phyloP scores from a whole-genome alignment of 2,888 invertebrate genomes.

The Diarsia dahlii region DNA sequence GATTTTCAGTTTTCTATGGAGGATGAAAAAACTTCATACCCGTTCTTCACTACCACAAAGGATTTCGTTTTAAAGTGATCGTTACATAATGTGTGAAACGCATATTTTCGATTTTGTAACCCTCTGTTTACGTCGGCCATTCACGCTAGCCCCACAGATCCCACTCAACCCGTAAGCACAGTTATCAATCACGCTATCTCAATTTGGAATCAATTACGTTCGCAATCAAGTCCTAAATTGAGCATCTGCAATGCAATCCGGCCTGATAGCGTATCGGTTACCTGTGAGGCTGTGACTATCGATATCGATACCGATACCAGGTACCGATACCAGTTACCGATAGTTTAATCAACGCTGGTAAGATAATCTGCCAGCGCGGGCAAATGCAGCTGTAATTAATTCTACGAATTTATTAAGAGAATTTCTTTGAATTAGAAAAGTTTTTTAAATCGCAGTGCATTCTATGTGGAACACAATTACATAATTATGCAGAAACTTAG shows the following conservation, averaged over 20 bases:
- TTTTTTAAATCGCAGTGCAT: neutral
- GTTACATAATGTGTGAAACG: too few relatives aligned
- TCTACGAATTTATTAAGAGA: constrained; percentile 9
- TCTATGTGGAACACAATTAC: neutral
- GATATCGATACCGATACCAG: constrained; percentile 3
- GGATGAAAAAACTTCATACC: too few relatives aligned
- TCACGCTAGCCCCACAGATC: neutral
- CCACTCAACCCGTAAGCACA: constrained; percentile 16
- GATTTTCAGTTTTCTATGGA: too few relatives aligned
- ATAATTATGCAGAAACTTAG: neutral
- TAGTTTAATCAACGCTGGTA: constrained; percentile 42
- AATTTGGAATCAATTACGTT: constrained; percentile 47
- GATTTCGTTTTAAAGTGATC: too few relatives aligned
- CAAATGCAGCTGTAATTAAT: constrained; percentile 41
- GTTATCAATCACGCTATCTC: constrained; percentile 41
- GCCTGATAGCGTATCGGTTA: constrained; percentile 43
- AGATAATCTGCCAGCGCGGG: constrained; percentile 34
- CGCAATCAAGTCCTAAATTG: constrained; percentile 46
- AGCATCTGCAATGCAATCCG: constrained; percentile 56
- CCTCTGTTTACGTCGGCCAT: too few relatives aligned
- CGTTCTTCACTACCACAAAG: too few relatives aligned
- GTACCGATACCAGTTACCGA: constrained; percentile 6
- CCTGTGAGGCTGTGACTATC: constrained; percentile 22
- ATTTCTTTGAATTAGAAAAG: neutral
- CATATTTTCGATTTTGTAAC: too few relatives aligned